These are phyloP conservation scores for Grapholita molesta DNA, from an alignment of 1,140 invertebrate genomes.

Conservation along the genomic window DNA sequence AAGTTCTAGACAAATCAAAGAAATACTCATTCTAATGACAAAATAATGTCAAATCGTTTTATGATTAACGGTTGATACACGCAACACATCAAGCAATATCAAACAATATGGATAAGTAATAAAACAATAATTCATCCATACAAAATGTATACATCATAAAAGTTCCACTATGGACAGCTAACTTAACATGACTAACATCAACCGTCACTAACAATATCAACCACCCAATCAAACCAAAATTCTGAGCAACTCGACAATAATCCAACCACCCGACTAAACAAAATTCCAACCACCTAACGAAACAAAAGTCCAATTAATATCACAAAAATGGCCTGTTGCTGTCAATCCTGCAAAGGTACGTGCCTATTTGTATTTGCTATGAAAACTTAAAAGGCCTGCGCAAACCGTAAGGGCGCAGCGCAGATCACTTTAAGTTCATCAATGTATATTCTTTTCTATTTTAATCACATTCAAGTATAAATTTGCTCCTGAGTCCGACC, in stretches of 20 bases:
- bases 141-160: not conserved
- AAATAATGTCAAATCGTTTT: not conserved
- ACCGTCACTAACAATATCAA: conserved; percentile 13
- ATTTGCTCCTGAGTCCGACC: too few relatives aligned
- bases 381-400: not conserved
- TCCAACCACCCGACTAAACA: not conserved
- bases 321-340: conserved; percentile 59
- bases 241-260: not conserved
- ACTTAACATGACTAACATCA: not conserved
- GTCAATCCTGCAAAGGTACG: conserved; percentile 48
- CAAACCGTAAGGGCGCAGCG: too few relatives aligned
- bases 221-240: not conserved
- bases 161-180: not conserved
- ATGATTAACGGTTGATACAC: too few relatives aligned
- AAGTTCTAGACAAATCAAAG: not conserved
- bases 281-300: not conserved
- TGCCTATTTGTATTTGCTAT: not conserved
- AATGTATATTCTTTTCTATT: too few relatives aligned
- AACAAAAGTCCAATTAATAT: not conserved
- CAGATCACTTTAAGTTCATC: too few relatives aligned
- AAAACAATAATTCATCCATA: not conserved
- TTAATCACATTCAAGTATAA: too few relatives aligned
- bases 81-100: not conserved
- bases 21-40: not conserved
- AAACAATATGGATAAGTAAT: not conserved